Evolutionary conservation across 1,140 invertebrate genomes (phyloP), one percentile per base, ranked within the genome.

Genomic region (Oryzaephilus surinamensis): DNA sequence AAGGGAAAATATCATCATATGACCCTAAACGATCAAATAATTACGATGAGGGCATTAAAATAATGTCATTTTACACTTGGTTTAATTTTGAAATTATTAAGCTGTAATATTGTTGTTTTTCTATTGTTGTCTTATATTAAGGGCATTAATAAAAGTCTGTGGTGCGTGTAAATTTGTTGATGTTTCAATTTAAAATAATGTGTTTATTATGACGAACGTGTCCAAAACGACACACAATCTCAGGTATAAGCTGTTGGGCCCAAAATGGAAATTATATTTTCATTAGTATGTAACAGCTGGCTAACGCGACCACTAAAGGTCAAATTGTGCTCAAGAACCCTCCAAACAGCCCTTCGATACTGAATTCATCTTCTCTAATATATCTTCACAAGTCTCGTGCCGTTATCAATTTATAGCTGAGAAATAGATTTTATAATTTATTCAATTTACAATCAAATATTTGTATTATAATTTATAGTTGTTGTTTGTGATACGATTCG

Each of bases 211-310:
- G 17, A n/a, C n/a, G n/a, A n/a, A n/a, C n/a, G n/a, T n/a, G 19
- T 18, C 27, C 12, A 11, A 27, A 24, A 24, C 13, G n/a, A 21
- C 14, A 13, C 10, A n/a, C n/a, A n/a, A n/a, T 24, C 21, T 8
- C 27, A 31, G 37, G 29, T 31, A 39, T n/a, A n/a, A n/a, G n/a
- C n/a, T n/a, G n/a, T n/a, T n/a, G n/a, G 27, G 28, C 14, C 27
- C 11, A 17, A 18, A 39, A 20, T 10, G 8, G 15, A 28, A 31
- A 39, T 39, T 23, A 31, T 39, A 31, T 39, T 39, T 39, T 39
- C 37, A 39, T 39, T 39, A 39, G 37, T 10, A n/a, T 16, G 11
- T n/a, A 39, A 31, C 37, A 39, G 17, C 37, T 39, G 37, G 37
- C 12, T 28, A 39, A 23, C 18, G n/a, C n/a, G 37, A n/a, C 37